Conservation (phyloP, 2,113 vertebrate species). For the Scolopax mira region DNA sequence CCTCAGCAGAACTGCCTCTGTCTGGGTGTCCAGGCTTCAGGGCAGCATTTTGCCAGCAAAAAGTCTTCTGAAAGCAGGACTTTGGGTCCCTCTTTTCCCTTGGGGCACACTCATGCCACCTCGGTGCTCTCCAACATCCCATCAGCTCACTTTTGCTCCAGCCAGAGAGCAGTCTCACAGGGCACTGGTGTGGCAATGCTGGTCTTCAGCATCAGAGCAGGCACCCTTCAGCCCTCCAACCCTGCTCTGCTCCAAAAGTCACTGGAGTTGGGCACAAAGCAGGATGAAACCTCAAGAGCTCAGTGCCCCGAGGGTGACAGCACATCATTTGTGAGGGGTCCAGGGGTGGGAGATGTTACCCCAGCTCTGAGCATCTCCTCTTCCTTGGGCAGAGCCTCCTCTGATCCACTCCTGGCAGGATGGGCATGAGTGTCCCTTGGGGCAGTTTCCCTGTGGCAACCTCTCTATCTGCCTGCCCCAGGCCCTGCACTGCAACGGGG, state of each 20-base stretch:
- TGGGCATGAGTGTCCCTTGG: slow-evolving; percentile 55
- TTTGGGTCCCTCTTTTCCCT: no score
- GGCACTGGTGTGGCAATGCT: fast-evolving
- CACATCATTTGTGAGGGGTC: neutral
- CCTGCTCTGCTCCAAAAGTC: neutral
- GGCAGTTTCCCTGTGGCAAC: slow-evolving; percentile 75
- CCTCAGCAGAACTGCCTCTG: neutral
- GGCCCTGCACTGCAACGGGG: slow-evolving; percentile 70
- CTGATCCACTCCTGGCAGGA: neutral
- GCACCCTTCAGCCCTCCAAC: neutral
- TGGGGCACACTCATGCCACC: fast-evolving
- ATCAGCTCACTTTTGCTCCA: fast-evolving
- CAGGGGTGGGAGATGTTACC: neutral
- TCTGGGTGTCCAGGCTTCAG: neutral
- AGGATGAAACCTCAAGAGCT: neutral
- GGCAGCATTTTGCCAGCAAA: fast-evolving
- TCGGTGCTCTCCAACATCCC: neutral
- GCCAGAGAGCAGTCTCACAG: fast-evolving
- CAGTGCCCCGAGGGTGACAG: fast-evolving
- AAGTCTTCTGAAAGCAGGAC: neutral
- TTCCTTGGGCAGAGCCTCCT: neutral
- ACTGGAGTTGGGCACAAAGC: neutral
- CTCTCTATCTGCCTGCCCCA: slow-evolving; percentile 72
- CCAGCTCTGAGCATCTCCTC: neutral
- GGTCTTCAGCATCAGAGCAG: neutral